phyloP scores from a whole-genome alignment of 2,888 invertebrate species.

The Drosophila mulleri region DNA sequence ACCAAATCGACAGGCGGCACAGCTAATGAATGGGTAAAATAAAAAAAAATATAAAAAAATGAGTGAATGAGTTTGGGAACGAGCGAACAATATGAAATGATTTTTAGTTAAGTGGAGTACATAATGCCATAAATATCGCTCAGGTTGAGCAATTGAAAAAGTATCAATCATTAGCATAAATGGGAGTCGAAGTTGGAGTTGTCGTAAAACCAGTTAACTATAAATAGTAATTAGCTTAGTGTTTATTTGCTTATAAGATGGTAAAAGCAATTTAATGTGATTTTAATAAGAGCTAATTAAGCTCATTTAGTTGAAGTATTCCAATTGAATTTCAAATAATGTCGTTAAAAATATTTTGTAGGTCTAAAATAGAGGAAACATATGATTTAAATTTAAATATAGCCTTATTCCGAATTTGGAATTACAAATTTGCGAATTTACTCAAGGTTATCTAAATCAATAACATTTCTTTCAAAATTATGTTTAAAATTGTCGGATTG shows the following conservation, averaged over 20 bases:
- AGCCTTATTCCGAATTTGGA: too few species aligned
- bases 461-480: too few species aligned
- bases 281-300: too few species aligned
- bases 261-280: neutral
- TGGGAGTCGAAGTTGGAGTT: neutral
- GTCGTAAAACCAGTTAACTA: slow-evolving; percentile 1
- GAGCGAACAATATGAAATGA: slow-evolving; percentile 42
- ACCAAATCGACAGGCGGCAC: slow-evolving; percentile 52
- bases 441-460: too few species aligned
- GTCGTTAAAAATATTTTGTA: neutral
- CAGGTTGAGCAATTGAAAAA: slow-evolving; percentile 12
- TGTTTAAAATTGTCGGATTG: too few species aligned
- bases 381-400: too few species aligned
- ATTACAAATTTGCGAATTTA: too few species aligned
- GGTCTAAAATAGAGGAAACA: too few species aligned
- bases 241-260: neutral
- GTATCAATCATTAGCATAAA: neutral
- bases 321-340: neutral
- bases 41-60: slow-evolving; percentile 2
- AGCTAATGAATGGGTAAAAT: slow-evolving; percentile 67
- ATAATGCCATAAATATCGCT: slow-evolving; percentile 5
- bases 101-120: slow-evolving; percentile 37
- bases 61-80: slow-evolving; percentile 21
- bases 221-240: neutral
- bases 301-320: neutral